Evolutionary conservation across 92 coral and sea anemone genomes (phyloP).

Genomic region (Chrysogorgia sp.): DNA sequence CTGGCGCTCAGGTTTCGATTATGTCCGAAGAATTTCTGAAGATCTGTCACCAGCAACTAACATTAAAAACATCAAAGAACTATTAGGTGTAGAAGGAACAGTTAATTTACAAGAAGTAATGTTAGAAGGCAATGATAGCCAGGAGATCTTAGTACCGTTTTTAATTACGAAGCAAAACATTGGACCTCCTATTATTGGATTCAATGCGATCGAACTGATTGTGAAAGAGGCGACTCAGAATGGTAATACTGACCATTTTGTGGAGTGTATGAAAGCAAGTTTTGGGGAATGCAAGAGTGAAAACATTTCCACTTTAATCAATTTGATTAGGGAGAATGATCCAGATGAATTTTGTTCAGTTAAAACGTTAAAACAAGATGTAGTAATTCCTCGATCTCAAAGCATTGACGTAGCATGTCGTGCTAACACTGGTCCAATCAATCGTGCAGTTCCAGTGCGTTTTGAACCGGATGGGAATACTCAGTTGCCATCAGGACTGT

Average conservation of each 20-base stretch:
- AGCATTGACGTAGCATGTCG: slow-evolving; percentile 3
- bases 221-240: slow-evolving; percentile 36
- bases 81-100: slow-evolving; percentile 22
- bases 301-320: background rate
- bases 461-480: slow-evolving; percentile 41
- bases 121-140: slow-evolving; percentile 37
- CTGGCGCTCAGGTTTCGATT: slow-evolving; percentile 56
- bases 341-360: slow-evolving; percentile 7
- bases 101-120: slow-evolving; percentile 39
- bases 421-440: slow-evolving; percentile 25
- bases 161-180: slow-evolving; percentile 60
- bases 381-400: background rate
- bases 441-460: slow-evolving; percentile 16
- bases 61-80: slow-evolving; percentile 42
- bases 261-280: background rate
- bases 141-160: slow-evolving; percentile 64
- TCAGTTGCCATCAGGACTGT: slow-evolving; percentile 33
- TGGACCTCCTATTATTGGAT: slow-evolving; percentile 70
- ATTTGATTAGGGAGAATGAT: background rate
- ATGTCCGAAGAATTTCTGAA: slow-evolving; percentile 35
- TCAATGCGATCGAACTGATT: slow-evolving; percentile 69
- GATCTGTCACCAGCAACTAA: slow-evolving; percentile 14
- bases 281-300: background rate
- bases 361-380: slow-evolving; percentile 17
- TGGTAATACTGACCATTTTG: slow-evolving; percentile 35